Evolutionary conservation across 2,113 vertebrate species (phyloP).

Genomic region (Leptodactylus fuscus): DNA sequence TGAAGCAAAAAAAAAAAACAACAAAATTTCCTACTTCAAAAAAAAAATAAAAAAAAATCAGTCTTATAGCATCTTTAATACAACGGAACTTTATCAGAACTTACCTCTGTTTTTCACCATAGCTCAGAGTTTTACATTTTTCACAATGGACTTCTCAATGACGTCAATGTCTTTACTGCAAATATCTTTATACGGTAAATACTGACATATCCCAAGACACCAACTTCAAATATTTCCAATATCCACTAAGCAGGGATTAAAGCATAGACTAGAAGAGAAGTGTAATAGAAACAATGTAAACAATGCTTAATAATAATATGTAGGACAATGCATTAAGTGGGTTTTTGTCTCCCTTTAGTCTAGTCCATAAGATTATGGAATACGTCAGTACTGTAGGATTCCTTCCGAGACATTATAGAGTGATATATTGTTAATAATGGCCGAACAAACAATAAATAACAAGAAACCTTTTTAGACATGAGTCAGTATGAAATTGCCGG

Average conservation of each 20-base stretch:
- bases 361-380: neutral
- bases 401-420: neutral
- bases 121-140: neutral
- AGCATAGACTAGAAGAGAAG: neutral
- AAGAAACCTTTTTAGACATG: neutral
- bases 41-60: no score
- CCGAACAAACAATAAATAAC: neutral
- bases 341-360: neutral
- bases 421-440: neutral
- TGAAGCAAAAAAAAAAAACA: no score
- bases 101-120: neutral
- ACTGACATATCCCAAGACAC: neutral
- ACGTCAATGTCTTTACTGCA: neutral
- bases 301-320: neutral
- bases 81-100: neutral
- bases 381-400: neutral
- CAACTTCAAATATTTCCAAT: neutral
- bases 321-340: neutral
- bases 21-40: no score
- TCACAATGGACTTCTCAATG: neutral
- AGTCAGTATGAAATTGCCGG: slow-evolving; percentile 2
- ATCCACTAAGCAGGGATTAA: neutral
- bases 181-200: no score
- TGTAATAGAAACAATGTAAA: neutral
- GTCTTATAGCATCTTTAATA: no score